A percentile compares a stretch with the other conserved stretches of the same genome.
phyloP scores from a whole-genome alignment of 2,113 vertebrate genomes.

The Actenoides hombroni region DNA sequence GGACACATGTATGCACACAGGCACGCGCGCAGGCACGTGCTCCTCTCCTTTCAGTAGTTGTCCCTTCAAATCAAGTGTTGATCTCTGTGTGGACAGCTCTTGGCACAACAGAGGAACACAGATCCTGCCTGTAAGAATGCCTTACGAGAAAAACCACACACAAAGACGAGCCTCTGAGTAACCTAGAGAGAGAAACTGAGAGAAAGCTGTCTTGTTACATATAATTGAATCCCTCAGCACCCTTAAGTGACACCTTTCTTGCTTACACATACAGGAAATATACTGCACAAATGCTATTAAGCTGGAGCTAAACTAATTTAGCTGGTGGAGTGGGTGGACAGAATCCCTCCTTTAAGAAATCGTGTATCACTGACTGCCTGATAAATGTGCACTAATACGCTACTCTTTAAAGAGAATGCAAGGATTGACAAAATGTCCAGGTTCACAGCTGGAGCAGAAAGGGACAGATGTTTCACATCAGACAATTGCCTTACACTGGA shows the following conservation, averaged over 20 bases:
- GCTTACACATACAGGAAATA: slow-evolving; percentile 60
- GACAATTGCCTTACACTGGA: not conserved
- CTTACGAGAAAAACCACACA: not conserved
- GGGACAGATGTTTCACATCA: slow-evolving; percentile 1
- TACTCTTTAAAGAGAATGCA: not conserved
- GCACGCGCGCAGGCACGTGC: not conserved
- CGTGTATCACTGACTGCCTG: slow-evolving; percentile 35
- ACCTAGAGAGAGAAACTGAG: not conserved
- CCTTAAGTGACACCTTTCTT: slow-evolving; percentile 61
- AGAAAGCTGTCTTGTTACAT: slow-evolving; percentile 54
- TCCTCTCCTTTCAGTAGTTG: not conserved
- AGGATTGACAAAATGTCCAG: not conserved
- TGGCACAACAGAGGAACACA: not conserved
- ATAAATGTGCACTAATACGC: slow-evolving; percentile 19
- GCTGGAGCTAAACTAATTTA: slow-evolving; percentile 56
- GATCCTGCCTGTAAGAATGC: slow-evolving; percentile 3
- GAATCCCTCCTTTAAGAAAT: slow-evolving; percentile 52
- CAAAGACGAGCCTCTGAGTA: not conserved
- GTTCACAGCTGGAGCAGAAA: slow-evolving; percentile 8
- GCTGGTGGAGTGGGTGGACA: slow-evolving; percentile 28
- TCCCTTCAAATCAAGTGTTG: slow-evolving; percentile 31
- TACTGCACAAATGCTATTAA: slow-evolving; percentile 60
- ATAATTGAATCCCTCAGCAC: slow-evolving; percentile 50
- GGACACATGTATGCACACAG: not conserved
- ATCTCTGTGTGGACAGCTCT: slow-evolving; percentile 10